These are phyloP conservation scores for Troides helena DNA, from an alignment of 2,888 invertebrate genomes.

Conservation along the genomic window DNA sequence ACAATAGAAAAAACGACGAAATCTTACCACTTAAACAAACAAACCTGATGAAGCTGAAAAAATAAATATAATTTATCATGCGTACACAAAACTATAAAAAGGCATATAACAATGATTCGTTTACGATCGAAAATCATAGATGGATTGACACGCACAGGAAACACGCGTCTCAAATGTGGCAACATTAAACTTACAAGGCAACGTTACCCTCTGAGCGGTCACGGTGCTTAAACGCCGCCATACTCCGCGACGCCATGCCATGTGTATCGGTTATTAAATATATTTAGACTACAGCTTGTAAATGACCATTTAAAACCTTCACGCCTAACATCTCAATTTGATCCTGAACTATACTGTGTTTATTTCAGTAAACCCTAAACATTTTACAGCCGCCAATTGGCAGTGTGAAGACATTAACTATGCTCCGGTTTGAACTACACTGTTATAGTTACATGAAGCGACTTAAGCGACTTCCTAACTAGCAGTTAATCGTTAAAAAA, in stretches of 20 bases:
- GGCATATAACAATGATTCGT: slow-evolving; percentile 3
- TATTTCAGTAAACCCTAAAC: background rate
- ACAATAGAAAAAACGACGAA: too few relatives aligned
- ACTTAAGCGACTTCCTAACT: background rate
- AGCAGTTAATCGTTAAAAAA: too few relatives aligned
- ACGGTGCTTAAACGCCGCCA: slow-evolving; percentile 37
- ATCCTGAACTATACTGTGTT: slow-evolving; percentile 28
- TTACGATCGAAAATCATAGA: slow-evolving; percentile 18
- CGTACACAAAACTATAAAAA: slow-evolving; percentile 14
- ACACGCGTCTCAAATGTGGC: slow-evolving; percentile 43
- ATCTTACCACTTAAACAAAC: background rate
- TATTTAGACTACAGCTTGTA: slow-evolving; percentile 51
- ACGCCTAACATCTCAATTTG: slow-evolving; percentile 60
- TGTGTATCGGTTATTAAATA: slow-evolving; percentile 43
- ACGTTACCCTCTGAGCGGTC: slow-evolving; percentile 47
- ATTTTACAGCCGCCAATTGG: background rate
- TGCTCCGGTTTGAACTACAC: background rate
- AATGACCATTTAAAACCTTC: slow-evolving; percentile 38
- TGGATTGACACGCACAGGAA: slow-evolving; percentile 42
- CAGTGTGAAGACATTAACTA: background rate
- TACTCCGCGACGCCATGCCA: slow-evolving; percentile 43
- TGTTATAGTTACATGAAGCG: background rate
- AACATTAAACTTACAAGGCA: slow-evolving; percentile 32
- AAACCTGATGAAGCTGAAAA: background rate
- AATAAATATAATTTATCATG: slow-evolving; percentile 20